Base-by-base conservation (phyloP, 1,140 invertebrate genomes). In the Rhagoletis pomonella region DNA sequence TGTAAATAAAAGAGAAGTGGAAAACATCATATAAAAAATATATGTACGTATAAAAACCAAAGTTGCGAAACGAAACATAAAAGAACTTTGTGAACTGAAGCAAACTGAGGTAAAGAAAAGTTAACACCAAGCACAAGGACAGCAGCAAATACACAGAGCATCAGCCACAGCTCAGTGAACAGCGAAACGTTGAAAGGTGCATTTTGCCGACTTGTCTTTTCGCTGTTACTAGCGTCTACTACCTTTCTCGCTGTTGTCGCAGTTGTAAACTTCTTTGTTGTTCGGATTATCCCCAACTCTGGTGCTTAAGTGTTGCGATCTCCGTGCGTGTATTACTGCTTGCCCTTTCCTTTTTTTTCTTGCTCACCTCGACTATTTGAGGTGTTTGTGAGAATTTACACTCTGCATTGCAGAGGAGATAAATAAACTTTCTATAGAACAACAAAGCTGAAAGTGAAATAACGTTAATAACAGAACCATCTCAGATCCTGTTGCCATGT, bases 151-250 rank as follows among this genome's bases (percentile, higher is more conserved):
- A 77, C 47, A 50, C 29, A 67, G n/a, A 2, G 5, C 47, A 55
- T 77, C 73, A 77, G 17, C n/a, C 9, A 55, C 47, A 47, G 47
- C 44, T 77, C 44, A 77, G 73, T 77, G 73, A 77, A 19, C 44
- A 77, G 47, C 55, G 73, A 77, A 77, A 77, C 47, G 73, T 55
- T 77, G 47, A 77, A 77, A 29, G 69, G 6, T 17, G 6, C 3
- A 29, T 29, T 29, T 29, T 50, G 17, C 9, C 50, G 17, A 44
- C 17, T 77, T 55, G 14, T 19, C 44, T 0, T 19, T 10, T 77
- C 55, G n/a, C 14, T 69, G 12, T 10, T 69, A 42, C 5, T 29
- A 29, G 29, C 29, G 29, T 29, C 29, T 29, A 29, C 19, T 12
- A 42, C 67, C 9, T 69, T 42, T 44, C 42, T 14, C 44, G 67